These are phyloP conservation scores for Xerus inauris DNA, from an alignment of 2,113 vertebrate species.

Conservation along the genomic window DNA sequence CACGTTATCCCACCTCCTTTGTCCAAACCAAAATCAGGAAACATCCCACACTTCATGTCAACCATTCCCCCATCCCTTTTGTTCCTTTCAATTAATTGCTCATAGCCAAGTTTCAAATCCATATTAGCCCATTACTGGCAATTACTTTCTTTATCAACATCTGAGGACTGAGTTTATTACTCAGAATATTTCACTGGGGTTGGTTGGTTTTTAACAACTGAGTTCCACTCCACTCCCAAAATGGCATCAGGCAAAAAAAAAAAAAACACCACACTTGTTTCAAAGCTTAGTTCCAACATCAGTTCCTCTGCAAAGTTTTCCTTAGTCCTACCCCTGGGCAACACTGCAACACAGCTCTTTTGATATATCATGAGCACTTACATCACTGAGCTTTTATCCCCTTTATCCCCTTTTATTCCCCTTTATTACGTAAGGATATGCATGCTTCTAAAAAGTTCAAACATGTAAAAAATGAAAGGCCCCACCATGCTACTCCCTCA, in stretches of 20 bases:
- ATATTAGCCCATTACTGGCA: background rate
- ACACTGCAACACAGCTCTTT: background rate
- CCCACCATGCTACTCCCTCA: background rate
- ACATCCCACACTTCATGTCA: background rate
- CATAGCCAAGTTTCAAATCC: background rate
- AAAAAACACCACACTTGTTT: background rate
- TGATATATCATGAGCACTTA: background rate
- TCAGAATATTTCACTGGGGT: background rate
- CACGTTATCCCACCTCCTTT: background rate
- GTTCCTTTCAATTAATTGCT: conserved; percentile 19
- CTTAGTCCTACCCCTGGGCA: background rate
- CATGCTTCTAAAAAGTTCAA: conserved; percentile 30
- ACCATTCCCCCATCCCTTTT: background rate
- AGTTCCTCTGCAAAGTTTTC: background rate
- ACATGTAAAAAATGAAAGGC: background rate
- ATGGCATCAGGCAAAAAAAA: background rate
- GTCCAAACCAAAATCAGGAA: background rate
- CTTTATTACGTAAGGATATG: background rate
- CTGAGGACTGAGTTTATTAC: background rate
- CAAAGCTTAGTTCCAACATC: background rate
- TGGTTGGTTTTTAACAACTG: background rate
- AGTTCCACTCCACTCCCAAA: background rate
- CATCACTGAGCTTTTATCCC: background rate
- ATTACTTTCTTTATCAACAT: background rate
- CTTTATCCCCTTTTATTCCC: background rate